A percentile compares a stretch with the other conserved stretches of the same genome.
Evolutionary conservation across 2,797 vertebrate species (phyloP).

Genomic region (Premnoplex brunnescens): DNA sequence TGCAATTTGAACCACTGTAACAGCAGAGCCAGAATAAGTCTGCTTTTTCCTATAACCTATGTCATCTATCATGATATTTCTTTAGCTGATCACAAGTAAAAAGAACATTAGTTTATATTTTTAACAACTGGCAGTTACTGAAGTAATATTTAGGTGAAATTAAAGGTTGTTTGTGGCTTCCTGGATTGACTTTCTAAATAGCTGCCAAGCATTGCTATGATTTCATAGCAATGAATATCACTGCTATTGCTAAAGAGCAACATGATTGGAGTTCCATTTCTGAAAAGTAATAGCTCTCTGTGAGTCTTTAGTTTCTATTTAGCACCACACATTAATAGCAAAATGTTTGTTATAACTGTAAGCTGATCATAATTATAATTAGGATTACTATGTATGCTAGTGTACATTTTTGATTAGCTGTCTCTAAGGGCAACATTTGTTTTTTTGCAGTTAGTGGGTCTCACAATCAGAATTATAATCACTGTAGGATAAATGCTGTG

Average conservation of each 20-base stretch:
- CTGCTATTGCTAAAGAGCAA: background rate
- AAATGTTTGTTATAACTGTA: background rate
- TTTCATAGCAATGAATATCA: background rate
- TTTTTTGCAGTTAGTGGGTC: background rate
- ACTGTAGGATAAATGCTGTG: background rate
- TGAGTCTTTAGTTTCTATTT: background rate
- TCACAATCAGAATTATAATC: background rate
- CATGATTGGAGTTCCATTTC: background rate
- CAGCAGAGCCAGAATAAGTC: background rate
- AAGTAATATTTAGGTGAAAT: slow-evolving; percentile 34
- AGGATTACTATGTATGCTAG: background rate
- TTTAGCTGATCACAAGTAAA: background rate
- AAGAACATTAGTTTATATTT: background rate
- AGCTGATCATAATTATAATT: background rate
- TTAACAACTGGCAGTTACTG: slow-evolving; percentile 13
- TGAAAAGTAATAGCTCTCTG: background rate
- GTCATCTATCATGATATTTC: slow-evolving; percentile 23
- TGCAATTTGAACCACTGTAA: background rate
- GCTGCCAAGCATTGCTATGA: background rate
- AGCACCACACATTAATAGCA: background rate
- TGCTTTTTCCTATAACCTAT: background rate
- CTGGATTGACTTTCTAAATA: background rate
- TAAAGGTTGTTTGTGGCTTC: background rate
- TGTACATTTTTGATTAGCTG: background rate
- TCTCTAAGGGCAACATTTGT: background rate